phyloP scores from a whole-genome alignment of 2,113 vertebrate genomes.

The Passerina amoena region DNA sequence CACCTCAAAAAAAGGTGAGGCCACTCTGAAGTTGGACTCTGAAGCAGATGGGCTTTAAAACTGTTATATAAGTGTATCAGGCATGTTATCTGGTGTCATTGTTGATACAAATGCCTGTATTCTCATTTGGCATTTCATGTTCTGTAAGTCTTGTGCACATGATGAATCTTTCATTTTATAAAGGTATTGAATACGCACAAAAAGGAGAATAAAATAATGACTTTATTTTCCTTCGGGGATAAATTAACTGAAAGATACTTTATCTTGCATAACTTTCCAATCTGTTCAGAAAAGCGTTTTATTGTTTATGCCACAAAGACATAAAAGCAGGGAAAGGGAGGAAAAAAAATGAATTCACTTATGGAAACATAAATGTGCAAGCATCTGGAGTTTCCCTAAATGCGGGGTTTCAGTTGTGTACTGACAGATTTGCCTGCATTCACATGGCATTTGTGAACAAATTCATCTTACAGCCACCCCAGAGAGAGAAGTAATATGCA shows the following conservation, averaged over 20 bases:
- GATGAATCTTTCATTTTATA: background rate
- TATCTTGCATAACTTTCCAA: background rate
- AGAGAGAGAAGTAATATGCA: background rate
- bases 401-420: background rate
- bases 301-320: background rate
- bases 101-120: background rate
- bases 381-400: background rate
- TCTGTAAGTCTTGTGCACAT: background rate
- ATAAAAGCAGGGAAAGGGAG: background rate
- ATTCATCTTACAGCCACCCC: background rate
- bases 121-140: background rate
- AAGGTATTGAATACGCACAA: background rate
- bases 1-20: background rate
- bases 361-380: background rate
- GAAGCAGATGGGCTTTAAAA: background rate
- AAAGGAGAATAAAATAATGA: constrained; percentile 26
- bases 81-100: background rate
- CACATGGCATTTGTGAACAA: background rate
- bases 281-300: background rate
- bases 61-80: background rate
- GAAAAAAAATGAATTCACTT: background rate
- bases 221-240: constrained; percentile 54
- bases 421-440: background rate
- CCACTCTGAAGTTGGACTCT: background rate
- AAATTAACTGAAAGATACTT: background rate